Evolutionary conservation across 2,113 vertebrate species (phyloP), one percentile per base, ranked within the genome.

Genomic region (Cyprinus carpio): DNA sequence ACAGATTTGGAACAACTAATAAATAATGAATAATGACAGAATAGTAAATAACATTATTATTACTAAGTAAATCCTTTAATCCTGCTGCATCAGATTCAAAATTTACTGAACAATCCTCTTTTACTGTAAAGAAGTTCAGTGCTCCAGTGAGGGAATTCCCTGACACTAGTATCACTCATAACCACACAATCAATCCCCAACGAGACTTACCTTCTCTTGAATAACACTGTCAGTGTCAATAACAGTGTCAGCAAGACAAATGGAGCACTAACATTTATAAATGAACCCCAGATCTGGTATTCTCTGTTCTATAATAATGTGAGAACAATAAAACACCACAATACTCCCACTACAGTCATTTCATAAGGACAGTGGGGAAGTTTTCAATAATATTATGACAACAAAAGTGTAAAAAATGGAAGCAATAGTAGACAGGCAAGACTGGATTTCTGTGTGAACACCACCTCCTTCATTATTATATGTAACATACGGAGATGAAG

Each of bases 161-260:
- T 37, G 29, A 54, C 51, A 40, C 31, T 71, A 58, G 13, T 56
- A 83, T 83, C 23, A 76, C 20, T 84, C 56, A 76, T 29, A 13
- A 65, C 25, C 18, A 43, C 60, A 76, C 27, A 29, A 29, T 46
- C 56, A 31, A 51, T 34, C 58, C 43, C 71, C 27, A 8, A 20
- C 10, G 72, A 84, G n/a, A 51, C 74, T 49, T 62, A 75, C 18
- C 75, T 56, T 29, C 23, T 74, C 29, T 49, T 64, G 58, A 49
- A 40, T 75, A 49, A 84, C 43, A 75, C 40, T 27, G 56, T 49
- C 72, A 75, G 40, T 4, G 13, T 43, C 72, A 75, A 75, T 75
- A 49, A 43, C 40, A 75, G 37, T 1, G 9, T 51, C 83, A 67
- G 23, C 27, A 77, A 67, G 60, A 84, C 34, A 76, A 84, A 84